Base-by-base conservation (phyloP, 64 coral and sea anemone species). In the Actinia equina region DNA sequence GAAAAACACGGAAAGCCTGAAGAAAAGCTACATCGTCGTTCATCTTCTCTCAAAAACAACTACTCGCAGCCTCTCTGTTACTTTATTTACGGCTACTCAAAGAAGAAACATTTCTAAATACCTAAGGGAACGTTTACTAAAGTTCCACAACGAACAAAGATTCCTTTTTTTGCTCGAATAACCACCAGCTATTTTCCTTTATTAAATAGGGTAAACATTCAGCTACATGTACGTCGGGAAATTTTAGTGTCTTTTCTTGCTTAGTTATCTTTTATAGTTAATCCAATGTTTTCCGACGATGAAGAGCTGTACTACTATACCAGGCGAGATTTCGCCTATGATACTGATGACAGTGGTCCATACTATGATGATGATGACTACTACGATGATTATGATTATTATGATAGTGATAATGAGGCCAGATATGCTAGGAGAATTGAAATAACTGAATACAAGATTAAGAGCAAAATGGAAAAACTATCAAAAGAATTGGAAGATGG, bases 241-340 rank as follows among this genome's bases (percentile, higher is more conserved):
- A 59, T 37, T 2, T 37, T 63, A 17, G 46, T 2, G 3, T 43
- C 18, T 85, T 85, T 57, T 6, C 0, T 49, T 49, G 43, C 20
- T 59, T 7, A 85, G 51, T 17, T 53, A 57, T 52, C 17, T 0
- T 85, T 26, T 26, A 16, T 85, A 25, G 54, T 61, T 44, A 26
- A 43, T 52, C 46, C 7, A 3, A 94, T 94, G 92, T 94, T 77
- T 87, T 94, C 88, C 61, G 92, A 94, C 46, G 92, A 94, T 44
- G 92, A 94, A 4, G 92, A 94, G 12, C 67, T 83, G 0, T 59
- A 90, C 37, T 86, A 87, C 85, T 89, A 46, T 59, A 79, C 62
- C 20, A 61, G 79, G 3, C 52, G 64, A 56, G 86, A 79, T 41
- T 58, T 71, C 1, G 60, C 58, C 64, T 86, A 91, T 46, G 92